Percentiles rank a stretch among this genome's conserved stretches.
These are phyloP conservation scores for Brachyalestes nurse DNA, from an alignment of 2,797 vertebrate genomes.

Conservation along the genomic window DNA sequence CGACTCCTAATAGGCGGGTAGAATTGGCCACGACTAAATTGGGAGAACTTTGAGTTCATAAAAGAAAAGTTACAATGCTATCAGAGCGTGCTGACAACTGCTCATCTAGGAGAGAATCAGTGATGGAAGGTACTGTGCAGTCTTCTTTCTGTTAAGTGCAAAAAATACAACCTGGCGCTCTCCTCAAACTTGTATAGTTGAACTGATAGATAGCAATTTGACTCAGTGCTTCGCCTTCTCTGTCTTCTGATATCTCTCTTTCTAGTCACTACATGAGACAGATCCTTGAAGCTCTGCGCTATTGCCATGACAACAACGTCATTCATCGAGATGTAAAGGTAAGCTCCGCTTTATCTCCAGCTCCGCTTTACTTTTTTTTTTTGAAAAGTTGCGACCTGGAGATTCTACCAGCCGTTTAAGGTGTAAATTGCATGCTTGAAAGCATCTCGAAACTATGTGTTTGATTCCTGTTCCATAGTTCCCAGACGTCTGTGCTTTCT, in stretches of 20 bases:
- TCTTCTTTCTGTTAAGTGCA: too few relatives aligned
- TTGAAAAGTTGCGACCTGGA: not conserved
- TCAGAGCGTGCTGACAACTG: too few relatives aligned
- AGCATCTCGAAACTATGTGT: not conserved
- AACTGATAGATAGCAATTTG: not conserved
- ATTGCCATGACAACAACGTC: conserved; percentile 98
- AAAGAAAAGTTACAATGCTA: too few relatives aligned
- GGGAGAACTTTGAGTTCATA: too few relatives aligned
- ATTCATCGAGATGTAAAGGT: conserved; percentile 99
- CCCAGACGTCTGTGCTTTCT: not conserved
- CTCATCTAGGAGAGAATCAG: too few relatives aligned
- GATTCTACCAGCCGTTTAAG: not conserved
- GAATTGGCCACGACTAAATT: too few relatives aligned
- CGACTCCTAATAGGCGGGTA: too few relatives aligned
- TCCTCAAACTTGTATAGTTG: not conserved
- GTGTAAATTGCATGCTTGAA: not conserved
- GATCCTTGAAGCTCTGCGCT: conserved; percentile 96
- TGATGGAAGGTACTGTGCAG: too few relatives aligned
- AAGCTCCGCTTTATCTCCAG: conserved; percentile 64
- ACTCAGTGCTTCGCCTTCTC: conserved; percentile 29
- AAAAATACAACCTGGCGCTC: too few relatives aligned
- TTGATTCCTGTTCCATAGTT: not conserved
- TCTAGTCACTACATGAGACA: conserved; percentile 98
- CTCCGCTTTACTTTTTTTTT: too few relatives aligned
- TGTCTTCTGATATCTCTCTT: conserved; percentile 50